Evolutionary conservation across 2,888 invertebrate genomes (phyloP).

Genomic region (Auanema sp.): DNA sequence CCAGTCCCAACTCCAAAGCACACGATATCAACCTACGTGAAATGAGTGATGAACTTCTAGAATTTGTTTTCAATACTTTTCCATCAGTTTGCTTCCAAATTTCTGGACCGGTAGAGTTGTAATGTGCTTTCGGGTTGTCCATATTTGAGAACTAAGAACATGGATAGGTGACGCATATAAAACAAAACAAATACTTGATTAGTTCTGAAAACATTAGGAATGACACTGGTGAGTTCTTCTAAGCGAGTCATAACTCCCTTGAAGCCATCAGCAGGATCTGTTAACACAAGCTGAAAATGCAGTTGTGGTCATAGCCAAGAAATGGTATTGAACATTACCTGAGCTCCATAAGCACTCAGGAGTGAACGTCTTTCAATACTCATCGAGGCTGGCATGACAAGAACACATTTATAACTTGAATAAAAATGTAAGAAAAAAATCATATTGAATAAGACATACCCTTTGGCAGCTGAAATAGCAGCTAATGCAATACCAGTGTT

Average conservation of each 20-base stretch:
- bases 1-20: slow-evolving; percentile 58
- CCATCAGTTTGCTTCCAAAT: slow-evolving; percentile 62
- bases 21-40: slow-evolving; percentile 50
- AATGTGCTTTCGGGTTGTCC: slow-evolving; percentile 56
- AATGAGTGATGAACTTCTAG: background rate
- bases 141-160: slow-evolving; percentile 56
- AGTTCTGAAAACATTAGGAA: slow-evolving; percentile 19
- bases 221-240: slow-evolving; percentile 20
- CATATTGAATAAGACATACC: slow-evolving; percentile 1
- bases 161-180: background rate
- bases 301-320: slow-evolving; percentile 8
- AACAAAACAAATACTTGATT: slow-evolving; percentile 4
- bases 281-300: slow-evolving; percentile 21
- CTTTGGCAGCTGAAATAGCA: slow-evolving; percentile 24
- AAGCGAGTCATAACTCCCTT: slow-evolving; percentile 26
- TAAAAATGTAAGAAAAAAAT: background rate
- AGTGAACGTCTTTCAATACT: slow-evolving; percentile 55
- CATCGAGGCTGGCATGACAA: slow-evolving; percentile 62
- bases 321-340: slow-evolving; percentile 30
- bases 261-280: slow-evolving; percentile 32
- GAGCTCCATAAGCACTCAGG: slow-evolving; percentile 51
- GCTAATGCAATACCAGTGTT: slow-evolving; percentile 63
- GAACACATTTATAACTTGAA: slow-evolving; percentile 55
- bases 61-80: slow-evolving; percentile 25
- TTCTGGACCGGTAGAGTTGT: slow-evolving; percentile 60